Base-by-base conservation (phyloP, 2,113 vertebrate genomes). In the Heptranchias perlo region DNA sequence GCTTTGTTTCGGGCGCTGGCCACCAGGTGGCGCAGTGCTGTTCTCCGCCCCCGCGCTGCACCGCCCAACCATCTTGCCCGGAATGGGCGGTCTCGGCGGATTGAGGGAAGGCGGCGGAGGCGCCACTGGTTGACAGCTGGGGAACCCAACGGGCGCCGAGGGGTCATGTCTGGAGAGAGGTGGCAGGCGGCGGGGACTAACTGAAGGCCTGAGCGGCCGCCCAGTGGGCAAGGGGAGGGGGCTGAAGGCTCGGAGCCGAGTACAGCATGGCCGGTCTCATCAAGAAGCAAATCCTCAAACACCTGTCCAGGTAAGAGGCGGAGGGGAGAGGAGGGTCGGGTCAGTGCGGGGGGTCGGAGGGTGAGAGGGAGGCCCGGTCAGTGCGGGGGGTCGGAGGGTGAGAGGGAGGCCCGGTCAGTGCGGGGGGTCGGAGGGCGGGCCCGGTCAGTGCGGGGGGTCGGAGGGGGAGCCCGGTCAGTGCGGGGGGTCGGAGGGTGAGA, bases 201-300 rank as follows among this genome's bases (percentile, higher is more conserved):
- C 35, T n/a, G 14, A n/a, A 92, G 65, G 49, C 35, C 52, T 39
- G 95, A 92, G 31, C 49, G 73, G 96, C 69, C 18, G 84, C 25
- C 52, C 54, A 25, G 28, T n/a, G 25, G 54, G 95, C 92, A n/a
- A n/a, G n/a, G n/a, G n/a, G n/a, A n/a, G n/a, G n/a, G 92, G 13
- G 7, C 49, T 73, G 67, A 35, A 49, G 49, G 6, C 76, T 73
- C 96, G 84, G 62, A 4, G 13, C 0, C 96, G 69, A 96, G 76
- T 62, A 96, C 96, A 97, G 96, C 87, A 99, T 99, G 99, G 99
- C 99, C 87, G 99, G 98, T 82, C 98, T 99, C 89, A 99, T 99
- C 96, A 99, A 99, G 97, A 99, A 99, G 97, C 99, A 99, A 97
- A 99, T 99, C 96, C 97, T 99, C 97, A 99, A 99, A 97, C 99